Conservation (phyloP, 2,888 invertebrate species). For the Drosophila dives region DNA sequence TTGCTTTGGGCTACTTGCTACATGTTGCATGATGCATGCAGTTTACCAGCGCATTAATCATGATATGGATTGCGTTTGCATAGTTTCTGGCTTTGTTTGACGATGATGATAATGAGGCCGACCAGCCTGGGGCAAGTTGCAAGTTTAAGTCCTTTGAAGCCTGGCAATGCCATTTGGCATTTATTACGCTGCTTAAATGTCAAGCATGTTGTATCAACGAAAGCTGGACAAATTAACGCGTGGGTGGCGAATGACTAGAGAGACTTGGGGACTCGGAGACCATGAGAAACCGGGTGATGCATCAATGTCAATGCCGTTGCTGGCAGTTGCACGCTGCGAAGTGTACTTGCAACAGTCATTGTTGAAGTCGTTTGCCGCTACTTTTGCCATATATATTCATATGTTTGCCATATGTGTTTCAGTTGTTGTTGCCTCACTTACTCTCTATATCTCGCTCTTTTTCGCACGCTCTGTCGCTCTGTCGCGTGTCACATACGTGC, state of each 20-base stretch:
- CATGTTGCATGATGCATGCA: conserved; percentile 50
- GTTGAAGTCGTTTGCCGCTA: conserved; percentile 3
- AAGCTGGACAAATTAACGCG: conserved; percentile 74
- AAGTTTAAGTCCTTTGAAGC: conserved; percentile 14
- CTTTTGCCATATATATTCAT: conserved; percentile 38
- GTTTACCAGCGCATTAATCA: conserved; percentile 73
- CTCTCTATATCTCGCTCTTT: conserved; percentile 13
- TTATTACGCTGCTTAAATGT: conserved; percentile 71
- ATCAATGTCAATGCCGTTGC: conserved; percentile 66
- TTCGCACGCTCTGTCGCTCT: conserved; percentile 16
- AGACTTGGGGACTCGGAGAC: neutral
- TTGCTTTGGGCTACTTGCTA: conserved; percentile 50
- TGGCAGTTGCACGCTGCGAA: conserved; percentile 31
- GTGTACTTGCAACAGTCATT: conserved; percentile 45
- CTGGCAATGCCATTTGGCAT: conserved; percentile 57
- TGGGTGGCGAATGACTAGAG: conserved; percentile 41
- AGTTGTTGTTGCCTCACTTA: conserved; percentile 5
- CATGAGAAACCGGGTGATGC: conserved; percentile 53
- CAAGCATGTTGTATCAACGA: conserved; percentile 48
- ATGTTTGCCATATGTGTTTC: conserved; percentile 63
- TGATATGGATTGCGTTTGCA: conserved; percentile 57
- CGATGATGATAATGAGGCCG: conserved; percentile 2
- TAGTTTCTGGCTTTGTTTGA: neutral
- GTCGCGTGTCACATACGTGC: conserved; percentile 68
- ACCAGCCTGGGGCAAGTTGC: conserved; percentile 23